Conservation (phyloP, 1,140 invertebrate genomes). For the Oncopeltus fasciatus region DNA sequence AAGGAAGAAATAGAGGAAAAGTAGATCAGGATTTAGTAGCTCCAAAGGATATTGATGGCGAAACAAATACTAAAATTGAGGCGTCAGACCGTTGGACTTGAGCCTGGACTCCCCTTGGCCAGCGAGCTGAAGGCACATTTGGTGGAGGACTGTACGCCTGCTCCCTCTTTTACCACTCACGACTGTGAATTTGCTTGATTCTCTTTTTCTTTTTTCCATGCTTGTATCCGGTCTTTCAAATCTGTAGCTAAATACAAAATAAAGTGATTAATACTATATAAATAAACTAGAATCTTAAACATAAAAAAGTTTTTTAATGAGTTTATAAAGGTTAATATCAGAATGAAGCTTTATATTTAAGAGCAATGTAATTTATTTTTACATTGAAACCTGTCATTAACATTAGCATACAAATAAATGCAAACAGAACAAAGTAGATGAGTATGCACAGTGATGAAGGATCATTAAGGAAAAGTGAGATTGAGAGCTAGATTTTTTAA, state of each 20-base stretch:
- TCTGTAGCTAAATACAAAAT: conserved; percentile 45
- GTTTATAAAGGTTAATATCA: no score
- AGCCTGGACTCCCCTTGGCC: not conserved
- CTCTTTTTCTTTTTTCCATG: conserved; percentile 55
- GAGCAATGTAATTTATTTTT: not conserved
- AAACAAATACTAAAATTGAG: no score
- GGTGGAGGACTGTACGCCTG: not conserved
- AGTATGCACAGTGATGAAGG: no score
- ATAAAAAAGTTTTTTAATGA: not conserved
- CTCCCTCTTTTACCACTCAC: not conserved
- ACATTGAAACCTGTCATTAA: not conserved
- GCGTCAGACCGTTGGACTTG: no score
- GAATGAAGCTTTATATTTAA: no score
- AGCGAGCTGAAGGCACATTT: not conserved
- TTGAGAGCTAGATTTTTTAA: no score
- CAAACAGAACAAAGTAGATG: no score
- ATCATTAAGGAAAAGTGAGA: no score
- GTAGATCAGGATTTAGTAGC: not conserved
- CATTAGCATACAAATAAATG: not conserved
- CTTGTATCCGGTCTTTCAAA: conserved; percentile 58
- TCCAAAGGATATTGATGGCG: not conserved
- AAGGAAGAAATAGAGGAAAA: not conserved
- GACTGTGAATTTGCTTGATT: conserved; percentile 1
- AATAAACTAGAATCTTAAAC: not conserved
- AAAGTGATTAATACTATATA: no score